These are phyloP conservation scores for Manduca sexta DNA, from an alignment of 1,140 invertebrate species.

Conservation along the genomic window DNA sequence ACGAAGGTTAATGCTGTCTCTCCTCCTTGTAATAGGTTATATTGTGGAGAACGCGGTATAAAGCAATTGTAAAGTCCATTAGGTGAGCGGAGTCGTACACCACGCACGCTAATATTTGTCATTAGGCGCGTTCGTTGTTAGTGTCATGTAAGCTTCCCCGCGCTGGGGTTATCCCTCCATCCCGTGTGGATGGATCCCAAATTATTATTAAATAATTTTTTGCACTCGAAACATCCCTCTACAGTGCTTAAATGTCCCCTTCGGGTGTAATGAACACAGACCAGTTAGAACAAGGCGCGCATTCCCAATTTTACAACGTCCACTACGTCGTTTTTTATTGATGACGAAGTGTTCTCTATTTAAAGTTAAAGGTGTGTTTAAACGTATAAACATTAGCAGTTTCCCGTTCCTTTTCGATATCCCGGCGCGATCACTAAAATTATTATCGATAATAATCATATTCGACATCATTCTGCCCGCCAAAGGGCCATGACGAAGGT, in stretches of 20 bases:
- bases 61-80: slow-evolving; percentile 63
- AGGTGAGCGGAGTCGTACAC: slow-evolving; percentile 38
- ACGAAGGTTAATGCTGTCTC: slow-evolving; percentile 29
- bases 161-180: slow-evolving; percentile 36
- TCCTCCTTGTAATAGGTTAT: slow-evolving; percentile 36
- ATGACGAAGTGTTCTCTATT: slow-evolving; percentile 3
- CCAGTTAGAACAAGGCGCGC: slow-evolving; percentile 6
- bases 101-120: slow-evolving; percentile 55
- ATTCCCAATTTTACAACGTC: too few relatives aligned
- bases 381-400: slow-evolving; percentile 23
- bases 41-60: slow-evolving; percentile 34
- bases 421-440: slow-evolving; percentile 43
- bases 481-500: slow-evolving; percentile 61
- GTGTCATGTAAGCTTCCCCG: slow-evolving; percentile 36
- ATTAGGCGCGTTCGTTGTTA: slow-evolving; percentile 58
- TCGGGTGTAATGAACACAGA: slow-evolving; percentile 35
- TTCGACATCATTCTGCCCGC: slow-evolving; percentile 52
- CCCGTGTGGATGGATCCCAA: slow-evolving; percentile 35
- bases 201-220: slow-evolving; percentile 60
- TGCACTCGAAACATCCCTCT: slow-evolving; percentile 38
- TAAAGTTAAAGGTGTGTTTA: slow-evolving; percentile 20
- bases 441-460: slow-evolving; percentile 60
- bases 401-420: slow-evolving; percentile 34
- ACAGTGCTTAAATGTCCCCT: slow-evolving; percentile 51
- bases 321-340: neutral